phyloP scores from a whole-genome alignment of 2,113 vertebrate genomes.

The Numida meleagris region DNA sequence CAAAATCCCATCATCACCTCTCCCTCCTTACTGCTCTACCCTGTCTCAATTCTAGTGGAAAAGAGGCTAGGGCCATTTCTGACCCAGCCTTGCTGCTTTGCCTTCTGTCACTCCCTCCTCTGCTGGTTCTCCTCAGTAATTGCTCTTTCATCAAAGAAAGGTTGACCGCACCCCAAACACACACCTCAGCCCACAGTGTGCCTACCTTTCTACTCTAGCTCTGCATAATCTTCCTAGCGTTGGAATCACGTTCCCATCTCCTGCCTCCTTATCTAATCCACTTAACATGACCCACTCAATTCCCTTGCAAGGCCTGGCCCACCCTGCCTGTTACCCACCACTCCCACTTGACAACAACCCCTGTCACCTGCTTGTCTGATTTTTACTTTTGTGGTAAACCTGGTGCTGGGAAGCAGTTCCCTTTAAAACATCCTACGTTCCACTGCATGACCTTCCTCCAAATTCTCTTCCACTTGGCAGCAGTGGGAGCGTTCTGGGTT shows the following conservation, averaged over 20 bases:
- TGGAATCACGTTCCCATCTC: background rate
- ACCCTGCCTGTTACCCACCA: background rate
- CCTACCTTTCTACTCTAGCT: slow-evolving; percentile 18
- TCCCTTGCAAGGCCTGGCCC: background rate
- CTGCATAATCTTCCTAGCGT: background rate
- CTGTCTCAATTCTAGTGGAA: background rate
- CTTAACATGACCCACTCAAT: background rate
- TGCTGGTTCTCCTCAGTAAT: slow-evolving; percentile 1
- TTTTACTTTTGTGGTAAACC: slow-evolving; percentile 29
- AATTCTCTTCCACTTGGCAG: background rate
- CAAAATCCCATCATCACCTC: background rate
- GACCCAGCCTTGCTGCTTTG: background rate
- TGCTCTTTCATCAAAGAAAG: background rate
- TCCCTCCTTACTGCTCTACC: background rate
- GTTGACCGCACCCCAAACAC: background rate
- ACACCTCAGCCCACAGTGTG: background rate
- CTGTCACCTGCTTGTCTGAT: slow-evolving; percentile 8
- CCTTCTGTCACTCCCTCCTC: background rate
- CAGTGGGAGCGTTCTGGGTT: background rate
- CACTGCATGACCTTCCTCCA: slow-evolving; percentile 2
- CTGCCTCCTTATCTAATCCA: background rate
- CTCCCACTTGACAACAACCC: slow-evolving; percentile 16
- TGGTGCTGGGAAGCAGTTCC: background rate
- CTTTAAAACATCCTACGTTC: slow-evolving; percentile 14
- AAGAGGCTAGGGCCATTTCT: background rate